Base-by-base conservation (phyloP, 92 coral and sea anemone genomes). In the Umimayanthus chanpuru region DNA sequence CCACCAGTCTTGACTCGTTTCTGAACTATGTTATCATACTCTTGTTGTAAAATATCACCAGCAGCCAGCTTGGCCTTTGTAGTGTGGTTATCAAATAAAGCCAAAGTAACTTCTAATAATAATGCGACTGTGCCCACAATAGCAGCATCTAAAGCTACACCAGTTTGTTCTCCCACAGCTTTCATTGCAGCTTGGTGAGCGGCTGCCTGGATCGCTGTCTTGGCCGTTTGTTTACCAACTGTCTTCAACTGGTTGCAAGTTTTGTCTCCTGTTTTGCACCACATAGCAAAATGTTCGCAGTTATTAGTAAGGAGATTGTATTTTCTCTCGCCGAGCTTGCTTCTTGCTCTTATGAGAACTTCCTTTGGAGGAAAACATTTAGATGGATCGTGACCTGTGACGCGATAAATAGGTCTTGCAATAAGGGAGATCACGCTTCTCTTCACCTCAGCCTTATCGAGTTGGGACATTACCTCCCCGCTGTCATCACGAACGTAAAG, bases 271-370 rank as follows among this genome's bases (percentile, higher is more conserved):
- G 83, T 82, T 43, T 88, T 88, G 55, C 91, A 81, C 91, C 88
- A 88, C 88, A 74, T 39, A 1, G 88, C 88, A 75, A 88, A 88
- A 47, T 88, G 91, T 26, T 88, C 91, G 9, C 91, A 88, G 67
- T 88, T 88, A 11, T 88, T 88, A 38, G 66, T 40, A 0, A 82
- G 7, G 25, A 40, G 77, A 55, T 44, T n/a, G 91, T 82, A 88
- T 12, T 56, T 14, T 8, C 28, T 43, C 32, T 82, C 77, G 4
- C 67, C 81, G 26, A 88, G 18, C 75, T 67, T 88, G 9, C 82
- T 72, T 81, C 20, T 36, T 73, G 82, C 90, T 6, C 47, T 81
- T 49, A 8, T 10, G 25, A 79, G 7, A 79, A 79, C 82, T 79
- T 79, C 43, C 8, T 53, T 61, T 12, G 70, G 67, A 26, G 68